phyloP scores from a whole-genome alignment of 2,888 invertebrate species.

The Tyria jacobaeae region DNA sequence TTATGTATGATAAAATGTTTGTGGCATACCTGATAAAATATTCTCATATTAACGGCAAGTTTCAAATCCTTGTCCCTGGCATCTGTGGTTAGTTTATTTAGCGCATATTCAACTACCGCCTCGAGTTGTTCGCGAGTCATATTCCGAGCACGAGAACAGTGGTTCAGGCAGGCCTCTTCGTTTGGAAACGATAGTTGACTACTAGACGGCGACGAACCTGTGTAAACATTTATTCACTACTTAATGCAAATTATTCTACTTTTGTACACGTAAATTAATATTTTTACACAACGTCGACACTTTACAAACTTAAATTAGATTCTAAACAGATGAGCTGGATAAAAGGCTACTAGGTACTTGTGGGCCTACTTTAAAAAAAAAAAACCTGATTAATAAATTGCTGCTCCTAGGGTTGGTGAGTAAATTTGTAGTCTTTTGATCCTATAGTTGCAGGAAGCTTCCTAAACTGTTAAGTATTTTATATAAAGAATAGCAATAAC shows the following conservation, averaged over 20 bases:
- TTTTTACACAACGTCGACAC: neutral
- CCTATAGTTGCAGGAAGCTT: too few relatives aligned
- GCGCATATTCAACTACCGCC: conserved; percentile 82
- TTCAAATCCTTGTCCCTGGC: conserved; percentile 74
- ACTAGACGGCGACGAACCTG: conserved; percentile 80
- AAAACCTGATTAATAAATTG: too few relatives aligned
- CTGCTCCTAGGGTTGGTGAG: too few relatives aligned
- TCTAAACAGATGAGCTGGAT: too few relatives aligned
- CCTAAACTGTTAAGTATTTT: too few relatives aligned
- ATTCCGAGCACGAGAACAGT: conserved; percentile 64
- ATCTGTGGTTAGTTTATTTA: conserved; percentile 79
- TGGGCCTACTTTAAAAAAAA: too few relatives aligned
- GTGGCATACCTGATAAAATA: conserved; percentile 90
- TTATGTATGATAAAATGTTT: too few relatives aligned
- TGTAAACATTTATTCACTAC: neutral
- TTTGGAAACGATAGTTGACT: conserved; percentile 77
- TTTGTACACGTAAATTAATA: neutral
- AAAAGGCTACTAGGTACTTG: too few relatives aligned
- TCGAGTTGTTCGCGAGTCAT: conserved; percentile 72
- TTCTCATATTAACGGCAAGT: conserved; percentile 90
- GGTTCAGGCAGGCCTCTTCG: conserved; percentile 70
- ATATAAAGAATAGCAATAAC: conserved; percentile 1
- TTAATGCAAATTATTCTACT: neutral
- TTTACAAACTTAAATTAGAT: neutral
- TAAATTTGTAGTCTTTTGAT: too few relatives aligned